phyloP scores from a whole-genome alignment of 2,113 vertebrate genomes.

The Hippocampus abdominalis region DNA sequence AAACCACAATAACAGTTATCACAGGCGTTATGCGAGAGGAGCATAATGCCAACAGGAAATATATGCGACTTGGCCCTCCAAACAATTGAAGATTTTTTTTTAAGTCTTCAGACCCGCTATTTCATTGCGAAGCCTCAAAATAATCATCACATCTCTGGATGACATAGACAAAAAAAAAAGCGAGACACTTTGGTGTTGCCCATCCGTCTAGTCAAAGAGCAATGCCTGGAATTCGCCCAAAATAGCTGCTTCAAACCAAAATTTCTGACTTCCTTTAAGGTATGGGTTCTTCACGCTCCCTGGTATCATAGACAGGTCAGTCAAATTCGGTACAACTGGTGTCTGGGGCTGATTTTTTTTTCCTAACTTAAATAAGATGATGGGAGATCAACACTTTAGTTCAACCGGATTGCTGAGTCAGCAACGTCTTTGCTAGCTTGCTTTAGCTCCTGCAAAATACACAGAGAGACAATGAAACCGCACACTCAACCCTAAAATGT shows the following conservation, averaged over 20 bases:
- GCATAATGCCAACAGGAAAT: neutral
- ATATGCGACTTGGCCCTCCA: neutral
- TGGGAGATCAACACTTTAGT: too few relatives aligned
- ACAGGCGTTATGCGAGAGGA: neutral
- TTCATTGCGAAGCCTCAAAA: too few relatives aligned
- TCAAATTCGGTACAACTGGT: neutral
- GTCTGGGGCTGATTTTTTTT: neutral
- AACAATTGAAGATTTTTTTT: neutral
- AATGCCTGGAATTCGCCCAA: neutral
- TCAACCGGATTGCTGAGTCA: too few relatives aligned
- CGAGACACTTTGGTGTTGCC: neutral
- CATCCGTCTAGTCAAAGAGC: neutral
- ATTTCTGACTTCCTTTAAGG: neutral
- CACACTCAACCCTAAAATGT: neutral
- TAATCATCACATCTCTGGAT: neutral
- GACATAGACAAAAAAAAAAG: neutral
- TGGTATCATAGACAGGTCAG: neutral
- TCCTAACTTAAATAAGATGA: neutral
- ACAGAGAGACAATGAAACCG: neutral
- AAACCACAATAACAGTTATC: constrained; percentile 18
- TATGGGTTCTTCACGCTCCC: neutral
- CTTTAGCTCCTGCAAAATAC: neutral
- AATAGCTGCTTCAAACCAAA: neutral
- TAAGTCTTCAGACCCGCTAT: too few relatives aligned
- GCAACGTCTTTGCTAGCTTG: neutral